These are phyloP conservation scores for Callyntrura guangdongensis DNA, from an alignment of 2,888 invertebrate genomes.

Conservation along the genomic window DNA sequence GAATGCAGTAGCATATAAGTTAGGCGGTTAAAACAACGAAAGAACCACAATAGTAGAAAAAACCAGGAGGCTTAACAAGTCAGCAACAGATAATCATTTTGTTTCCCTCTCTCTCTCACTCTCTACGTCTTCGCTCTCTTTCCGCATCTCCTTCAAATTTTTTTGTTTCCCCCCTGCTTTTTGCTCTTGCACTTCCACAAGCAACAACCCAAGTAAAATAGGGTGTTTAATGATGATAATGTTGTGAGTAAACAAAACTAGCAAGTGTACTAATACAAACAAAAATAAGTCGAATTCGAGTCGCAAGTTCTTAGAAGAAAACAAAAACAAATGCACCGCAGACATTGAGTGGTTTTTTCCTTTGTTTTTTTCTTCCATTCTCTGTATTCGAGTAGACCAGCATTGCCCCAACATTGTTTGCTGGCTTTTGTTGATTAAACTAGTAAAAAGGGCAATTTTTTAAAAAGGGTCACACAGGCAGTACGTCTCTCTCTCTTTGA, in stretches of 20 bases:
- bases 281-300: not conserved
- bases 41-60: constrained; percentile 37
- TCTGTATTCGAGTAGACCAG: not conserved
- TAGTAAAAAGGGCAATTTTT: constrained; percentile 34
- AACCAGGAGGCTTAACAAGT: constrained; percentile 57
- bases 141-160: not conserved
- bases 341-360: not conserved
- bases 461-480: not conserved
- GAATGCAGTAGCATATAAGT: constrained; percentile 41
- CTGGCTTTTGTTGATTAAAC: constrained; percentile 65
- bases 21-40: not conserved
- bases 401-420: constrained; percentile 33
- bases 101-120: constrained; percentile 19
- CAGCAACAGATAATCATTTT: constrained; percentile 76
- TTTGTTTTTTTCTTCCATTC: not conserved
- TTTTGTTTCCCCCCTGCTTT: not conserved
- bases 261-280: not conserved
- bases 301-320: not conserved
- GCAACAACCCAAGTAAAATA: not conserved
- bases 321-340: constrained; percentile 11
- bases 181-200: not conserved
- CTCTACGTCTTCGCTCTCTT: not conserved
- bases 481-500: too few relatives aligned
- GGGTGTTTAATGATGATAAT: constrained; percentile 24
- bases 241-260: not conserved